Evolutionary conservation across 2,113 vertebrate genomes (phyloP).

Genomic region (Hemicordylus capensis): DNA sequence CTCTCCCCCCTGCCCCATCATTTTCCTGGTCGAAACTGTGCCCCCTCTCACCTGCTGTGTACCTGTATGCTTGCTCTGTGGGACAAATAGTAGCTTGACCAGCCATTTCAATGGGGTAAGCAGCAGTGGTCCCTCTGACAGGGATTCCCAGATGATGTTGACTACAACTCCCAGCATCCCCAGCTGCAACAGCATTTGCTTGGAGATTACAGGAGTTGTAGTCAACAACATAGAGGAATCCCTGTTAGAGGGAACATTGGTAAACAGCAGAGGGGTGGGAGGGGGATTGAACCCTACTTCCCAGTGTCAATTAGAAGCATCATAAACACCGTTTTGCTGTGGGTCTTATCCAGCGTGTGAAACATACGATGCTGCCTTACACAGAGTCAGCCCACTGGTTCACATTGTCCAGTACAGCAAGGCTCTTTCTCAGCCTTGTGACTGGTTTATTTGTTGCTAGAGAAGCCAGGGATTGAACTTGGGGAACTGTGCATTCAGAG

Average conservation of each 20-base stretch:
- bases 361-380: background rate
- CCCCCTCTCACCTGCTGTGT: background rate
- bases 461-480: background rate
- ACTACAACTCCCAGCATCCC: too few relatives aligned
- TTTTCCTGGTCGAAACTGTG: background rate
- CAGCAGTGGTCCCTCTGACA: too few relatives aligned
- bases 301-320: background rate
- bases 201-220: too few relatives aligned
- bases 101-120: background rate
- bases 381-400: background rate
- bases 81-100: background rate
- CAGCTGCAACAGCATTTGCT: too few relatives aligned
- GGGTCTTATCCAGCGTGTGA: background rate
- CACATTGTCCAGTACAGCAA: background rate
- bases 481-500: background rate
- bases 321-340: too few relatives aligned
- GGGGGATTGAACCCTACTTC: too few relatives aligned
- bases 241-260: too few relatives aligned
- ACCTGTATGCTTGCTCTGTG: too few relatives aligned
- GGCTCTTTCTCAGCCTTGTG: too few relatives aligned
- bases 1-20: background rate
- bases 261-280: too few relatives aligned
- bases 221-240: too few relatives aligned
- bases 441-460: background rate
- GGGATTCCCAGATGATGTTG: too few relatives aligned